These are phyloP conservation scores for Drosophila ustulata DNA, from an alignment of 2,888 invertebrate species.

Conservation along the genomic window DNA sequence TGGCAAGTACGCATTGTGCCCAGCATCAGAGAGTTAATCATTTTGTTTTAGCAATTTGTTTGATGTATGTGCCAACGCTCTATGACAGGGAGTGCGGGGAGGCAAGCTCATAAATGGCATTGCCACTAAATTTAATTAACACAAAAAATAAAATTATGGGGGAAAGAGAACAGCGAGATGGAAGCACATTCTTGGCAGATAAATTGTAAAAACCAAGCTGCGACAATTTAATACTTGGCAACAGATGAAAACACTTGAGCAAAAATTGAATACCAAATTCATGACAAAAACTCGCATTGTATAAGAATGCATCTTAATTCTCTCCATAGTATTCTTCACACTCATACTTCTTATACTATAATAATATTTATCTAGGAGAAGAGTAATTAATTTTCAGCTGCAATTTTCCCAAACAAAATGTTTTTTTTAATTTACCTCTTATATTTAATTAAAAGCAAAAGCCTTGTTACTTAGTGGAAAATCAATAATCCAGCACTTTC, in stretches of 20 bases:
- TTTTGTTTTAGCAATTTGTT: conserved; percentile 67
- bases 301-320: background rate
- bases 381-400: no score
- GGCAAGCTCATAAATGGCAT: conserved; percentile 49
- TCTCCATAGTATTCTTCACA: no score
- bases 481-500: no score
- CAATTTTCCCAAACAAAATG: no score
- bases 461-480: no score
- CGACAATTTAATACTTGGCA: background rate
- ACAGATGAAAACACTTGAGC: background rate
- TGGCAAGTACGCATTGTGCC: conserved; percentile 25
- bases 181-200: conserved; percentile 17
- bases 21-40: conserved; percentile 65
- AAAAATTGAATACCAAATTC: background rate
- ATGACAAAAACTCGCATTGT: background rate
- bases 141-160: conserved; percentile 4
- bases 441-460: no score
- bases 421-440: no score
- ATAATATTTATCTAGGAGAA: no score
- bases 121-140: conserved; percentile 50
- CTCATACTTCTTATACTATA: no score
- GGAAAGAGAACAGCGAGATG: conserved; percentile 4
- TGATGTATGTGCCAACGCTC: conserved; percentile 44
- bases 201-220: background rate
- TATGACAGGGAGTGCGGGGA: background rate